Conservation (phyloP, 23 tunicate species). For the Trididemnum miniatum region DNA sequence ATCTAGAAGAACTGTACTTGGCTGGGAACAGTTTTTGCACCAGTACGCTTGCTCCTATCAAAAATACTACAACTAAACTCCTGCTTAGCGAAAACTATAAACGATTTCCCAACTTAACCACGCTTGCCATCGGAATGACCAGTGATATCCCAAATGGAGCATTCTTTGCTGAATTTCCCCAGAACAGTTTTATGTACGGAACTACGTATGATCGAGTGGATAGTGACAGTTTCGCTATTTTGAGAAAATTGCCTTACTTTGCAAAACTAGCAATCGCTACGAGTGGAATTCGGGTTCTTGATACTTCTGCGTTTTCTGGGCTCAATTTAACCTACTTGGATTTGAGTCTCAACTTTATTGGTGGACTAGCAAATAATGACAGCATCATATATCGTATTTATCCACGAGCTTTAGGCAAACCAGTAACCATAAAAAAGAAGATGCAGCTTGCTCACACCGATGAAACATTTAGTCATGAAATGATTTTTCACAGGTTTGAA, state of each 20-base stretch:
- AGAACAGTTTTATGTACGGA: not conserved
- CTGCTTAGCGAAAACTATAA: not conserved
- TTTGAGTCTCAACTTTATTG: not conserved
- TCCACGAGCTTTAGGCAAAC: not conserved
- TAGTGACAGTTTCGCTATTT: not conserved
- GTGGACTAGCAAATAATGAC: not conserved
- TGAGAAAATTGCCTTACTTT: not conserved
- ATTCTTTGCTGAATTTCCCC: not conserved
- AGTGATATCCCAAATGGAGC: not conserved
- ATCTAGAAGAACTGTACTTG: not conserved
- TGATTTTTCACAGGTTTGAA: no score
- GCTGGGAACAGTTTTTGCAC: constrained; percentile 8
- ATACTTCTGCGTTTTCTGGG: not conserved
- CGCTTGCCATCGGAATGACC: not conserved
- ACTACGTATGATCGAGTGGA: not conserved
- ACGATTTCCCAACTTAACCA: not conserved
- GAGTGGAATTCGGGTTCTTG: not conserved
- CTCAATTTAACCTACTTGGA: not conserved
- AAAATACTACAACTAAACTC: not conserved
- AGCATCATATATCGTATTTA: no score
- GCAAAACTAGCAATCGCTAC: not conserved
- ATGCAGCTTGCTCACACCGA: no score
- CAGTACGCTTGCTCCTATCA: not conserved
- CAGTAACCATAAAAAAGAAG: no score
- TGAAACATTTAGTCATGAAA: no score